Evolutionary conservation across 2,797 vertebrate genomes (phyloP).

Genomic region (Oophaga sylvatica): DNA sequence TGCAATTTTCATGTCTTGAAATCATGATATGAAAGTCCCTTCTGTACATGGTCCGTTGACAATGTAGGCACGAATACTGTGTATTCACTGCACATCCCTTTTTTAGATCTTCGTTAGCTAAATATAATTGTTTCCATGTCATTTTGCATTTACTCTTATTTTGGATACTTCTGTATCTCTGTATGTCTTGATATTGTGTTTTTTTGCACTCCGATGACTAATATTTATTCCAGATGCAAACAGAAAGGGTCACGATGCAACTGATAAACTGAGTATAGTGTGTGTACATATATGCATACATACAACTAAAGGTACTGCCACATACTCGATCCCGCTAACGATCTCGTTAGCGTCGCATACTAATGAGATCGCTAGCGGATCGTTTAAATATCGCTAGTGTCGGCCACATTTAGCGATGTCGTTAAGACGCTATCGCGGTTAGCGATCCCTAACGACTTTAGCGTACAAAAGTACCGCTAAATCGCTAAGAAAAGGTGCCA

Average conservation of each 20-base stretch:
- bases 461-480: no score
- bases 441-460: no score
- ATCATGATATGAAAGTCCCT: slow-evolving; percentile 14
- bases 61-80: not conserved
- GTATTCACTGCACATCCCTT: not conserved
- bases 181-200: not conserved
- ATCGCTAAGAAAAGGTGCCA: no score
- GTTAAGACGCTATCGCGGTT: no score
- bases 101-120: not conserved
- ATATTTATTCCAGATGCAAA: not conserved
- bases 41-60: not conserved
- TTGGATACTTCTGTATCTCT: not conserved
- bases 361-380: no score
- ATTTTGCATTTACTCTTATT: not conserved
- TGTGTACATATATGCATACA: no score
- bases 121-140: slow-evolving; percentile 2
- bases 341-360: no score
- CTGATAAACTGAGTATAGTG: not conserved
- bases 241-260: not conserved
- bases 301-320: no score
- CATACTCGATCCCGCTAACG: no score
- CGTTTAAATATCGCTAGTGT: no score
- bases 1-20: not conserved
- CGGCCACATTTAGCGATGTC: no score
- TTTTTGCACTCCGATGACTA: not conserved